Conservation (phyloP, 2,113 vertebrate genomes). For the Mustela lutreola region DNA sequence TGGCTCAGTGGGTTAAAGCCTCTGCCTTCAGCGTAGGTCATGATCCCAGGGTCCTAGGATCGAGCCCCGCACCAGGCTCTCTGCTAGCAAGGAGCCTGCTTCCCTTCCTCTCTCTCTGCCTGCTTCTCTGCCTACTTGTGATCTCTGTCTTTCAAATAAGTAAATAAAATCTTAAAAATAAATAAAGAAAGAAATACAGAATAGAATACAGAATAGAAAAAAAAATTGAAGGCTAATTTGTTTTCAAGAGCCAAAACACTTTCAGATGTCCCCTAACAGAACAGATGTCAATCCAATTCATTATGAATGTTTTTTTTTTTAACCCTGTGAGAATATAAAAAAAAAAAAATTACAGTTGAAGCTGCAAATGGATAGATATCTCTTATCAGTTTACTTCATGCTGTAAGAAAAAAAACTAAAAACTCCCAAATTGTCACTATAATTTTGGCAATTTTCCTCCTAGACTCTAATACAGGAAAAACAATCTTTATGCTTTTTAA, state of each 20-base stretch:
- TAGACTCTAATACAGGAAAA: background rate
- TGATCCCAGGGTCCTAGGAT: too few relatives aligned
- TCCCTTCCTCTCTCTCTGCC: too few relatives aligned
- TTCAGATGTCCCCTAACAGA: conserved; percentile 17
- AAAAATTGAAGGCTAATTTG: background rate
- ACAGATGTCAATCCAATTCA: background rate
- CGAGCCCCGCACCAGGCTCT: too few relatives aligned
- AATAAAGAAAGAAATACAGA: background rate
- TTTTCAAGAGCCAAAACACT: conserved; percentile 6
- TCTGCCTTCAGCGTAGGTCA: too few relatives aligned
- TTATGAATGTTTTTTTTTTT: background rate
- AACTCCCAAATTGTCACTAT: background rate
- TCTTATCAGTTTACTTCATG: background rate
- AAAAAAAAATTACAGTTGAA: background rate
- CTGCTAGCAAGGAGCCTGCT: too few relatives aligned
- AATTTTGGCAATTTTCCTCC: conserved; percentile 9
- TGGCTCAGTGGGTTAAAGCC: too few relatives aligned
- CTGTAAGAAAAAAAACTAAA: background rate
- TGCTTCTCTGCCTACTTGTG: too few relatives aligned
- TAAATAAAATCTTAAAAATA: too few relatives aligned
- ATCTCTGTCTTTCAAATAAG: too few relatives aligned
- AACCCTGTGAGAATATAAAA: background rate
- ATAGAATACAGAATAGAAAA: background rate
- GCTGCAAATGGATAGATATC: background rate
- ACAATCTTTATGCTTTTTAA: background rate